phyloP scores from a whole-genome alignment of 1,140 invertebrate species.

The Cyclina sinensis region DNA sequence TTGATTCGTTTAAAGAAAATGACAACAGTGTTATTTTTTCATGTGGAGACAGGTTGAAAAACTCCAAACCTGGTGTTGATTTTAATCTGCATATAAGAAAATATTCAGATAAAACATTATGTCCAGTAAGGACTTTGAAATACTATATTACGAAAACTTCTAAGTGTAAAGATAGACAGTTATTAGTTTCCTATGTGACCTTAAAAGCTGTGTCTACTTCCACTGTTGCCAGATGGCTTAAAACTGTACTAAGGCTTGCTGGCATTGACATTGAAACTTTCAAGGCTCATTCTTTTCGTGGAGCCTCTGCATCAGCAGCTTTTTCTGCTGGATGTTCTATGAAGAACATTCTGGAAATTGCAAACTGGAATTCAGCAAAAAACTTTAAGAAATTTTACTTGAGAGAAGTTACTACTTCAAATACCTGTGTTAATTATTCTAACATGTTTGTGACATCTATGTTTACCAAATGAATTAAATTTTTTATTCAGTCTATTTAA shows the following conservation, averaged over 20 bases:
- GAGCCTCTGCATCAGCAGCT: constrained; percentile 15
- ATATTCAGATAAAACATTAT: neutral
- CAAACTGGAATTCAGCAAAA: constrained; percentile 35
- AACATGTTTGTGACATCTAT: too few species aligned
- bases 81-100: neutral
- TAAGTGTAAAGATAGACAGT: neutral
- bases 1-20: neutral
- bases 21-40: constrained; percentile 3
- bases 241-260: neutral
- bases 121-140: constrained; percentile 24
- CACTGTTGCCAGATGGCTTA: constrained; percentile 44
- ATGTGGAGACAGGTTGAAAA: constrained; percentile 15
- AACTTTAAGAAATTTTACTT: constrained; percentile 22
- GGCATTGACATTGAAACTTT: constrained; percentile 22
- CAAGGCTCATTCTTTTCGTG: constrained; percentile 43
- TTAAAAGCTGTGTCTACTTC: constrained; percentile 8
- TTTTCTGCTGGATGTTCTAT: neutral
- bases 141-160: neutral
- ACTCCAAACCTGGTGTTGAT: neutral
- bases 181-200: constrained; percentile 37
- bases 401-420: neutral
- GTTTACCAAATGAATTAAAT: too few species aligned
- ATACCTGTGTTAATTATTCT: too few species aligned
- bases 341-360: constrained; percentile 8
- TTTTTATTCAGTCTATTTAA: too few species aligned